Evolutionary conservation across 2,113 vertebrate species (phyloP).

Genomic region (Chascanopsetta lugubris): DNA sequence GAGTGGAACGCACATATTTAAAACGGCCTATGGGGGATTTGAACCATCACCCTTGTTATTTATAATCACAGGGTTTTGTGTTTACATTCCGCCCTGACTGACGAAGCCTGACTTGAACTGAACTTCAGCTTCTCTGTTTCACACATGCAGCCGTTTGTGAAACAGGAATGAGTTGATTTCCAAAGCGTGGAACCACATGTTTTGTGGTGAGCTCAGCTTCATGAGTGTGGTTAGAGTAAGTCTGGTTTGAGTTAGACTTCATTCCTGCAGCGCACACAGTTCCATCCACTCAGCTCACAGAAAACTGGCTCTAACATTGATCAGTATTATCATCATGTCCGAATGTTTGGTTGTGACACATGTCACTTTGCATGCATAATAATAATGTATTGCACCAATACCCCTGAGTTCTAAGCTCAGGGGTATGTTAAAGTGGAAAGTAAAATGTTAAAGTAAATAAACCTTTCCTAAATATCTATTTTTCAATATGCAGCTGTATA

Average conservation of each 20-base stretch:
- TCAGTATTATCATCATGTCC: no score
- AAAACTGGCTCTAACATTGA: background rate
- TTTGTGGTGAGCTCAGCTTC: conserved; percentile 53
- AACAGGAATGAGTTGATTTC: conserved; percentile 47
- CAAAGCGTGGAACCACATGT: conserved; percentile 18
- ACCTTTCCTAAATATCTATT: no score
- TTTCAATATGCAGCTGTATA: no score
- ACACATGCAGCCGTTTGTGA: conserved; percentile 37
- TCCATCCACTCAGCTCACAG: background rate
- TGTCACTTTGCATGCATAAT: no score
- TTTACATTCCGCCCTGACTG: background rate
- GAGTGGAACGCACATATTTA: no score
- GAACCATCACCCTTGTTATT: background rate
- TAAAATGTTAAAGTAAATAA: no score
- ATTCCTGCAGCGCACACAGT: conserved; percentile 3
- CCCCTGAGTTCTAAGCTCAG: no score
- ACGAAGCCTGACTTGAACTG: background rate
- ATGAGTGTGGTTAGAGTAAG: conserved; percentile 26
- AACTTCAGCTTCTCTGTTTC: conserved; percentile 12
- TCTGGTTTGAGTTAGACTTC: conserved; percentile 6
- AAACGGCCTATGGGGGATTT: no score
- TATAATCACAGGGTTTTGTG: conserved; percentile 8
- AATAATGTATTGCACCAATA: no score
- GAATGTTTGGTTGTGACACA: background rate
- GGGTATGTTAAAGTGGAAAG: no score